phyloP scores from a whole-genome alignment of 2,113 vertebrate genomes.

The Felis chaus region DNA sequence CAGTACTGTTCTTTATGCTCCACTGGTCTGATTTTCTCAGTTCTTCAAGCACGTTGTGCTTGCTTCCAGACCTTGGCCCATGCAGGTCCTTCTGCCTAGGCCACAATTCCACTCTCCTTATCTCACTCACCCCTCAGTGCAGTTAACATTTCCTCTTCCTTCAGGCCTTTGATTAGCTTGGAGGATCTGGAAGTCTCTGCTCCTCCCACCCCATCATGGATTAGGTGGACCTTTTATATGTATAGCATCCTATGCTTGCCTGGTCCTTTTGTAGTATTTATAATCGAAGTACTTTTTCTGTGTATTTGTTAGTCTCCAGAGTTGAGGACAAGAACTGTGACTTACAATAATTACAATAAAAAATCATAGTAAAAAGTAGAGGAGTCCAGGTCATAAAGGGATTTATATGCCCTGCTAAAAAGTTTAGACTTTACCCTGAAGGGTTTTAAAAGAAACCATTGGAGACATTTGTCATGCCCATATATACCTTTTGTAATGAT shows the following conservation, averaged over 20 bases:
- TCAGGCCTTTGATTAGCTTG: background rate
- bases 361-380: background rate
- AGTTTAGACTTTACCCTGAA: background rate
- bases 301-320: background rate
- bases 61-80: background rate
- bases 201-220: too few species aligned
- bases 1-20: background rate
- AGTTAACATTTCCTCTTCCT: background rate
- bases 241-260: background rate
- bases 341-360: background rate
- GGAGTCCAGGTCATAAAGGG: background rate
- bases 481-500: background rate
- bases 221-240: background rate
- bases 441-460: background rate
- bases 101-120: background rate
- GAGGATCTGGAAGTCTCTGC: background rate
- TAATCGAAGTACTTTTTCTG: background rate
- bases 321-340: background rate
- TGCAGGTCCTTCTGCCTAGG: background rate
- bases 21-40: background rate
- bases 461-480: background rate
- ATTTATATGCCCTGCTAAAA: conserved; percentile 6
- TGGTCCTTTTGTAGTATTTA: background rate
- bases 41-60: background rate
- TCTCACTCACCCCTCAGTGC: background rate